A percentile compares a stretch with the other conserved stretches of the same genome.
phyloP scores from a whole-genome alignment of 1,140 invertebrate genomes.

The Patella vulgata region DNA sequence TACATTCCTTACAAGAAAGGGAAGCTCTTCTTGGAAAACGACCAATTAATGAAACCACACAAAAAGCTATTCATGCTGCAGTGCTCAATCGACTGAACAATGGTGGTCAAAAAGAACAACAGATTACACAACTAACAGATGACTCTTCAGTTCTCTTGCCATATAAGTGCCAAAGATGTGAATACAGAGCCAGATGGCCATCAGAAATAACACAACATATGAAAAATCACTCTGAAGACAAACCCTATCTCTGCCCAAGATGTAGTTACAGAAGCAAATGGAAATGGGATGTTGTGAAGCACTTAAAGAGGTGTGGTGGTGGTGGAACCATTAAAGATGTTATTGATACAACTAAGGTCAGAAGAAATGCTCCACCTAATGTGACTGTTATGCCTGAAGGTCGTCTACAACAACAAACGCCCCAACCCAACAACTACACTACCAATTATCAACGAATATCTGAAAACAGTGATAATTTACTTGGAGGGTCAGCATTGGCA shows the following conservation, averaged over 20 bases:
- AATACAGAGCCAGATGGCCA: conserved; percentile 65
- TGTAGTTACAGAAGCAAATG: conserved; percentile 66
- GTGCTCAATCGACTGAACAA: conserved; percentile 32
- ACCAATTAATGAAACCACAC: conserved; percentile 23
- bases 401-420: conserved; percentile 35
- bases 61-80: conserved; percentile 35
- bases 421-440: conserved; percentile 30
- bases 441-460: too few relatives aligned
- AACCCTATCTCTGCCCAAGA: conserved; percentile 63
- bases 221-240: conserved; percentile 67
- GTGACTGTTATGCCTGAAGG: conserved; percentile 53
- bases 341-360: conserved; percentile 56
- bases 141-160: conserved; percentile 46
- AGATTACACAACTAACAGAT: neutral
- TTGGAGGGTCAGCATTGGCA: too few relatives aligned
- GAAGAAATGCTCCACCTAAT: conserved; percentile 50
- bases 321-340: conserved; percentile 65
- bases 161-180: conserved; percentile 63
- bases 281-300: conserved; percentile 69
- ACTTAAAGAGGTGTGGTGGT: conserved; percentile 63
- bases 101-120: conserved; percentile 3
- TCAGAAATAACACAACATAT: conserved; percentile 67
- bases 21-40: conserved; percentile 6
- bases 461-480: too few relatives aligned
- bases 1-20: conserved; percentile 11